Conservation (phyloP, 2,888 invertebrate species). For the Julus scandinavius region DNA sequence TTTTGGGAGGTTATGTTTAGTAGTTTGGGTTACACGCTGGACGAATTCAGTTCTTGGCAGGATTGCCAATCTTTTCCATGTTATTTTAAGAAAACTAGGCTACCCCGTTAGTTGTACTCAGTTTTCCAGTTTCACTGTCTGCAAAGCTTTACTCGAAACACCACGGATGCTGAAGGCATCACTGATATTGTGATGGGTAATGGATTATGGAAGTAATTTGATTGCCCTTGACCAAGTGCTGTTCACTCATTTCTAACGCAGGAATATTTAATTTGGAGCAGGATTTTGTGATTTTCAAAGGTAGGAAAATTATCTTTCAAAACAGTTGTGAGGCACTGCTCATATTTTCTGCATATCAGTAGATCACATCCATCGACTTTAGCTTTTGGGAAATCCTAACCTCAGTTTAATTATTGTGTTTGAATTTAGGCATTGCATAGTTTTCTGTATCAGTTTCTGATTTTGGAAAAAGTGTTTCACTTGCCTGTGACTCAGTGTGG, state of each 20-base stretch:
- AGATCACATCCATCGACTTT: too few relatives aligned
- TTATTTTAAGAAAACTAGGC: slow-evolving; percentile 44
- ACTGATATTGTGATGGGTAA: neutral
- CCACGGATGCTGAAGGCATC: slow-evolving; percentile 26
- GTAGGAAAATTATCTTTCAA: neutral
- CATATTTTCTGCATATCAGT: too few relatives aligned
- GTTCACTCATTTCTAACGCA: neutral
- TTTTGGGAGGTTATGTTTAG: neutral
- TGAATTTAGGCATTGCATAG: too few relatives aligned
- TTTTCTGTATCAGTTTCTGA: too few relatives aligned
- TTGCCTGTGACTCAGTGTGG: too few relatives aligned
- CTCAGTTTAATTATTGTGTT: too few relatives aligned
- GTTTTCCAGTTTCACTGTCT: neutral
- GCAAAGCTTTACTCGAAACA: neutral
- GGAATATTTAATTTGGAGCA: neutral
- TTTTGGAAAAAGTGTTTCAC: too few relatives aligned
- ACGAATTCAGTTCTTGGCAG: neutral
- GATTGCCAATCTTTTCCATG: neutral
- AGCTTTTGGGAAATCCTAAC: too few relatives aligned
- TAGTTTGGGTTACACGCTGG: neutral
- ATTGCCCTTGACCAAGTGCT: slow-evolving; percentile 12
- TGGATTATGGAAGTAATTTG: neutral
- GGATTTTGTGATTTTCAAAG: neutral
- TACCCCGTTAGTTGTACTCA: slow-evolving; percentile 1
- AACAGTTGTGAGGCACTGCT: too few relatives aligned